Conservation (phyloP, 2,113 vertebrate species). For the Thunnus thynnus region DNA sequence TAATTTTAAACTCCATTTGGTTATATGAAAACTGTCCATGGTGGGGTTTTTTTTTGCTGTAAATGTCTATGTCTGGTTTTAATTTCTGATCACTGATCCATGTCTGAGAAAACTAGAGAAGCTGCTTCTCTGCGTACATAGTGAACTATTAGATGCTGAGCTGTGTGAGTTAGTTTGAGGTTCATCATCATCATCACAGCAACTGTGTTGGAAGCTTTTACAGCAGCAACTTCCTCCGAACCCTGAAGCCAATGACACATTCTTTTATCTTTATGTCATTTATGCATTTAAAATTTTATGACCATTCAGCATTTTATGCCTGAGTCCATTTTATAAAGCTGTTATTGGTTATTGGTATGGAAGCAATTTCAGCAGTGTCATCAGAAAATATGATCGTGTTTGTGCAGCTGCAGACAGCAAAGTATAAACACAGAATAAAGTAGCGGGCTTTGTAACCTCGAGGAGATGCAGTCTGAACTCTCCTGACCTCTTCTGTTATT, state of each 20-base stretch:
- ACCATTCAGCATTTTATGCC: slow-evolving; percentile 48
- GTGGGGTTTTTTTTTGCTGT: neutral
- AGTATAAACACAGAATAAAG: neutral
- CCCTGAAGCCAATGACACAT: slow-evolving; percentile 10
- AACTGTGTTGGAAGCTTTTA: slow-evolving; percentile 8
- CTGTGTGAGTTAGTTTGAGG: slow-evolving; percentile 13
- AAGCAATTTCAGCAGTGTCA: slow-evolving; percentile 23
- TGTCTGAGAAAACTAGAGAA: slow-evolving; percentile 29
- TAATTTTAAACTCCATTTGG: neutral
- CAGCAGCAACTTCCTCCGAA: slow-evolving; percentile 12
- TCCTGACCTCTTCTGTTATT: neutral
- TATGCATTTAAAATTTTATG: slow-evolving; percentile 17
- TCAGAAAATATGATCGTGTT: slow-evolving; percentile 18
- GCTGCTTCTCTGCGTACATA: neutral
- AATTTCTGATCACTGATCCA: slow-evolving; percentile 24
- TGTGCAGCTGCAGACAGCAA: neutral
- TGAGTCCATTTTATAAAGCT: slow-evolving; percentile 1
- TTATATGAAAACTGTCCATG: neutral
- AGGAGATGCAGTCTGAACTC: neutral
- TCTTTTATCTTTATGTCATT: slow-evolving; percentile 42
- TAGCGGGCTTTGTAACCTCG: neutral
- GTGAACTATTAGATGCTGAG: neutral
- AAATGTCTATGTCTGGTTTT: slow-evolving; percentile 6
- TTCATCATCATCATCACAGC: slow-evolving; percentile 1
- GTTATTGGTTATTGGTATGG: slow-evolving; percentile 20